Percentiles rank a stretch among this genome's conserved stretches.
Evolutionary conservation across 2,797 vertebrate genomes (phyloP).

Genomic region (Miopithecus talapoin): DNA sequence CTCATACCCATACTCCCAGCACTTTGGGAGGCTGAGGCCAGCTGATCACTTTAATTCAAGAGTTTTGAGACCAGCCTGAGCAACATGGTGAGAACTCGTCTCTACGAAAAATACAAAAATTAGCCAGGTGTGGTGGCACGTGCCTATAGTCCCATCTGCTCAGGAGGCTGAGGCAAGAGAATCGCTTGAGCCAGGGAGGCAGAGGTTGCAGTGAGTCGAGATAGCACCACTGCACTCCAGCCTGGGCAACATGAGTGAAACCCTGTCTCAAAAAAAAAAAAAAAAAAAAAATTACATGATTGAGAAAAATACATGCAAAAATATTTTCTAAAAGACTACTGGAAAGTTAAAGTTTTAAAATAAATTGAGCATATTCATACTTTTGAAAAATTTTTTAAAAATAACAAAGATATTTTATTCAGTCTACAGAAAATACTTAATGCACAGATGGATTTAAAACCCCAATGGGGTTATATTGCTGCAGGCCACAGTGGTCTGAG

Average conservation of each 20-base stretch:
- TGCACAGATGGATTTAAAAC: background rate
- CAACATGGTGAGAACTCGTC: background rate
- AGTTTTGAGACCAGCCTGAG: background rate
- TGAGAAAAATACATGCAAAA: constrained; percentile 3
- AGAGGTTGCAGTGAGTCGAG: background rate
- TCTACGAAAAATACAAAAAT: background rate
- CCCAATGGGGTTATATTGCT: background rate
- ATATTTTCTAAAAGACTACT: constrained; percentile 1
- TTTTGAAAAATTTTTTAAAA: background rate
- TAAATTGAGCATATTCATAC: background rate
- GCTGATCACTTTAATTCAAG: background rate
- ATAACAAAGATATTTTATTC: background rate
- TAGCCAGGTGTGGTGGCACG: background rate
- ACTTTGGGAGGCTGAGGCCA: background rate
- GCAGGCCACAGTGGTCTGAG: background rate
- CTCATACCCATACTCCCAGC: background rate
- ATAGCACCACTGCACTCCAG: background rate
- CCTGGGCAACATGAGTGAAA: background rate
- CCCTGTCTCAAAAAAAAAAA: background rate
- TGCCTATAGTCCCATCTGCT: background rate
- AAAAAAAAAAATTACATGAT: background rate
- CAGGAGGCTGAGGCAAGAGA: background rate
- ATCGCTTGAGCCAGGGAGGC: background rate
- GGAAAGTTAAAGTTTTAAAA: constrained; percentile 31
- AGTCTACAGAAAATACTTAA: constrained; percentile 12